A percentile compares a stretch with the other conserved stretches of the same genome.
phyloP scores from a whole-genome alignment of 2,797 vertebrate genomes.

The Cossypha niveicapilla region DNA sequence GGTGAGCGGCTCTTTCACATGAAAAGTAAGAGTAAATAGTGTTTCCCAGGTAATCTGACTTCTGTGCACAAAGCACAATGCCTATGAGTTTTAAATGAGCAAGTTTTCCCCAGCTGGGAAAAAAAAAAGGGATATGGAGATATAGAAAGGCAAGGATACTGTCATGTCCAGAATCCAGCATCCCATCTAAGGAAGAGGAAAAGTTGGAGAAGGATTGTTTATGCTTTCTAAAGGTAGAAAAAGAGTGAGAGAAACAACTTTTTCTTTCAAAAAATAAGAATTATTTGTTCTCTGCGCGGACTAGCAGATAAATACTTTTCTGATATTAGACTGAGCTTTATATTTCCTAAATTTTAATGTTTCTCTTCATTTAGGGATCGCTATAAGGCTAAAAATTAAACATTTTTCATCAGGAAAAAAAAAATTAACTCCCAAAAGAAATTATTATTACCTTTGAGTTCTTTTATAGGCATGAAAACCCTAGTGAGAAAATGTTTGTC shows the following conservation, averaged over 20 bases:
- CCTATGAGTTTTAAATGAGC: background rate
- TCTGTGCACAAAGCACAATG: background rate
- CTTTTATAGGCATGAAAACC: background rate
- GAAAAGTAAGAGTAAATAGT: background rate
- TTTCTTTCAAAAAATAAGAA: background rate
- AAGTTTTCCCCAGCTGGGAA: background rate
- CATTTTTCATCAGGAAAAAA: background rate
- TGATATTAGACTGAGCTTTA: background rate
- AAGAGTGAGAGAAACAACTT: background rate
- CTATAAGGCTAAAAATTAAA: background rate
- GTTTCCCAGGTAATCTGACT: background rate
- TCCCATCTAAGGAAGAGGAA: background rate
- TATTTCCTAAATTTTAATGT: background rate
- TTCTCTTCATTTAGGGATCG: background rate
- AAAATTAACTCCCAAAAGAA: accelerated
- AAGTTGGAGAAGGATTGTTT: background rate
- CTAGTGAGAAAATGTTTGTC: accelerated
- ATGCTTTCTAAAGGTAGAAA: background rate
- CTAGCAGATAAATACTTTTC: background rate
- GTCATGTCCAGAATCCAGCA: background rate
- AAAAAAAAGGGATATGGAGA: background rate
- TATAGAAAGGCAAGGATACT: background rate
- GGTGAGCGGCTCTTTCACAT: background rate
- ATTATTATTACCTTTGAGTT: background rate
- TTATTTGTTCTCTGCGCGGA: accelerated